Percentiles rank a stretch among this genome's conserved stretches.
Conservation (phyloP, 1,140 invertebrate species). For the Anoplophora glabripennis region DNA sequence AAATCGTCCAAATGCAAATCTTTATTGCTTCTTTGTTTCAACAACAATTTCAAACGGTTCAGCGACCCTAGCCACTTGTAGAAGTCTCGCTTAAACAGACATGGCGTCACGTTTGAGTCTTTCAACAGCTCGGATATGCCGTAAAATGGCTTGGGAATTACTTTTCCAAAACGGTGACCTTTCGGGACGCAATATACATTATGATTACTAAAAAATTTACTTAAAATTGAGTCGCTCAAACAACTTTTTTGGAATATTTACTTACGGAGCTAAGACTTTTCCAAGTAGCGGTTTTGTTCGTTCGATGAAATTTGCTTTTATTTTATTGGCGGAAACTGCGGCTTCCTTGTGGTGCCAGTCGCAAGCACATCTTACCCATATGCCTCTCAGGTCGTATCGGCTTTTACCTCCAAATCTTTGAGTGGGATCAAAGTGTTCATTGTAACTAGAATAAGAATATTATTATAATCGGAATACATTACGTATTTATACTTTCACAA, state of each 20-base stretch:
- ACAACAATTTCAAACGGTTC: conserved; percentile 48
- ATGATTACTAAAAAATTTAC: conserved; percentile 43
- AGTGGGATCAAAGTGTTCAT: conserved; percentile 33
- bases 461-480: too few species aligned
- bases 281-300: conserved; percentile 47
- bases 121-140: conserved; percentile 50
- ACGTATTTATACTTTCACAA: too few species aligned
- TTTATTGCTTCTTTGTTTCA: conserved; percentile 45
- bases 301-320: conserved; percentile 49
- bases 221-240: not conserved
- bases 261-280: conserved; percentile 47
- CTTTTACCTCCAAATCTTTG: conserved; percentile 48
- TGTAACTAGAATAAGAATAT: conserved; percentile 42
- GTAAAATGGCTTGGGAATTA: conserved; percentile 45
- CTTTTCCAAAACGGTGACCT: conserved; percentile 51
- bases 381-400: conserved; percentile 51
- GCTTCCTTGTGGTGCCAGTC: conserved; percentile 48
- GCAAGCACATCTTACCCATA: conserved; percentile 49
- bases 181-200: conserved; percentile 50
- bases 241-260: not conserved
- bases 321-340: conserved; percentile 43
- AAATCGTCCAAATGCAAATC: conserved; percentile 47
- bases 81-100: conserved; percentile 35
- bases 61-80: conserved; percentile 48
- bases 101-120: conserved; percentile 41